Evolutionary conservation across 2,888 invertebrate genomes (phyloP).

Genomic region (Rapana venosa): DNA sequence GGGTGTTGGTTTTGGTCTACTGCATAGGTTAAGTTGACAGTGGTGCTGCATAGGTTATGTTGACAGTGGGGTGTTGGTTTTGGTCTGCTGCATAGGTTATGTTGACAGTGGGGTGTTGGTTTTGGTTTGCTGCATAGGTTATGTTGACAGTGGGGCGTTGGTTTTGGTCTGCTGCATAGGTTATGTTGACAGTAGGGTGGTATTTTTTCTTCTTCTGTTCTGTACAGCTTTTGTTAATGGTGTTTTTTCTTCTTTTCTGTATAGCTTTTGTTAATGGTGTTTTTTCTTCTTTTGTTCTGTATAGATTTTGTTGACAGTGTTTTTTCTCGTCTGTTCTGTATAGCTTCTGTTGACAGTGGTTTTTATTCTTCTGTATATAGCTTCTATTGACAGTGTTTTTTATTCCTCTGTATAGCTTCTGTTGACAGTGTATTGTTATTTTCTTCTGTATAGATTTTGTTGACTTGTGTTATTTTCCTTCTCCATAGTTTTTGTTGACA

Average conservation of each 20-base stretch:
- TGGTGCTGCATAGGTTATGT: neutral
- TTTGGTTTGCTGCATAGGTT: too few relatives aligned
- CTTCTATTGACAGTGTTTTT: neutral
- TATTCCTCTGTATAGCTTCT: neutral
- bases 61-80: too few relatives aligned
- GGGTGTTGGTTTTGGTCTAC: too few relatives aligned
- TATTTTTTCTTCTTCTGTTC: too few relatives aligned
- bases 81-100: too few relatives aligned
- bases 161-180: too few relatives aligned
- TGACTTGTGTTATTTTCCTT: neutral
- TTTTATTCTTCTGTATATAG: neutral
- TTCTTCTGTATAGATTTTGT: neutral
- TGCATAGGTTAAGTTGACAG: too few relatives aligned
- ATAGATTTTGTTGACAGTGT: constrained; percentile 1
- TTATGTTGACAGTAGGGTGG: too few relatives aligned
- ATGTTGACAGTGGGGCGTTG: too few relatives aligned
- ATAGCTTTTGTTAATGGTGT: neutral
- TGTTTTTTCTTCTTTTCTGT: neutral
- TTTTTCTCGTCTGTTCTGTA: neutral
- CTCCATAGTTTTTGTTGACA: neutral
- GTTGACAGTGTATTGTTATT: neutral
- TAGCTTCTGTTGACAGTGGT: neutral
- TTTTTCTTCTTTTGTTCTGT: too few relatives aligned
- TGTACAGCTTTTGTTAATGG: neutral
- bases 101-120: neutral